Evolutionary conservation across 2,888 invertebrate species (phyloP).

Genomic region (Eulithis prunata): DNA sequence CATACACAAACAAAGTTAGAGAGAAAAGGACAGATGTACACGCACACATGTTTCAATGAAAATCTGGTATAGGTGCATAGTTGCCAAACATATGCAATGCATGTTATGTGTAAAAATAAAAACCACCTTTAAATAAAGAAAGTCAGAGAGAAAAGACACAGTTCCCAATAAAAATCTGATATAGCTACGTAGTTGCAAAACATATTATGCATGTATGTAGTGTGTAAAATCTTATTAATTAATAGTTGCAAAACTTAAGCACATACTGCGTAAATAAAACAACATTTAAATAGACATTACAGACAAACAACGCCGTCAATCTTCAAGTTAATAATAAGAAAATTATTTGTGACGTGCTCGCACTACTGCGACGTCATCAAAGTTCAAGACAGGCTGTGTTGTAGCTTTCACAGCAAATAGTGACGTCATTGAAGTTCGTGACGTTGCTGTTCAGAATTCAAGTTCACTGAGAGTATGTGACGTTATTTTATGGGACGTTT

Average conservation of each 20-base stretch:
- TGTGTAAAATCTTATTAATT: too few relatives aligned
- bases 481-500: background rate
- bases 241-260: too few relatives aligned
- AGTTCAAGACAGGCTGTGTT: background rate
- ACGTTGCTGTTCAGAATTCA: slow-evolving; percentile 1
- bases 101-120: slow-evolving; percentile 13
- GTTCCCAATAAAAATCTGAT: too few relatives aligned
- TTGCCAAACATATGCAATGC: slow-evolving; percentile 29
- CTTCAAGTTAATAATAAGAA: too few relatives aligned
- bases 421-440: slow-evolving; percentile 9
- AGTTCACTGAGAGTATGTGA: background rate
- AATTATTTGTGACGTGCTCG: too few relatives aligned
- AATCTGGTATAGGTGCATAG: slow-evolving; percentile 30
- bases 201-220: too few relatives aligned
- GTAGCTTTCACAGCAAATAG: background rate
- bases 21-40: slow-evolving; percentile 41
- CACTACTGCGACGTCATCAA: background rate
- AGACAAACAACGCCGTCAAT: too few relatives aligned
- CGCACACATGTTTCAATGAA: slow-evolving; percentile 28
- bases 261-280: too few relatives aligned
- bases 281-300: too few relatives aligned
- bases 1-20: slow-evolving; percentile 30
- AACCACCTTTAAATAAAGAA: background rate
- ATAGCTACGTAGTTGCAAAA: too few relatives aligned
- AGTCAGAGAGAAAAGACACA: too few relatives aligned